Evolutionary conservation across 2,113 vertebrate species (phyloP).

Genomic region (Madoqua kirkii): DNA sequence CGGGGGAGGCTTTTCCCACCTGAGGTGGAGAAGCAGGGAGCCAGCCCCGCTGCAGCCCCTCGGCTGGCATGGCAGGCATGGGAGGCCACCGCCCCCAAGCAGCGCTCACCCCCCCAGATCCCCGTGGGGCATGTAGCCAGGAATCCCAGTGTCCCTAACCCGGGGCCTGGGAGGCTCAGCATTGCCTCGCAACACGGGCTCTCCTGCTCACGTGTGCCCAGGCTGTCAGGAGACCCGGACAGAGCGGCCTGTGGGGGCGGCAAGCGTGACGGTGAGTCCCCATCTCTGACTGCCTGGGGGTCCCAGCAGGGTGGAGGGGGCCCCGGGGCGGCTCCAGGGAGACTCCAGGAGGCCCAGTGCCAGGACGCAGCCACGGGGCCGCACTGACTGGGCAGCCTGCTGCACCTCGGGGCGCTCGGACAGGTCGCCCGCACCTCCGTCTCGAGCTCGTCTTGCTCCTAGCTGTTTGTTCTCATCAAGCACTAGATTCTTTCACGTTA

Average conservation of each 20-base stretch:
- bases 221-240: accelerated
- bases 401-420: not conserved
- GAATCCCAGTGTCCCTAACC: no score
- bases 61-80: not conserved
- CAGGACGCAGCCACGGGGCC: accelerated
- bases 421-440: not conserved
- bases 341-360: not conserved
- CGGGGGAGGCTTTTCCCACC: not conserved
- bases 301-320: not conserved
- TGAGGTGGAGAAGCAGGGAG: not conserved
- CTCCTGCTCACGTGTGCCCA: accelerated
- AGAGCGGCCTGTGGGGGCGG: accelerated
- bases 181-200: accelerated
- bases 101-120: accelerated
- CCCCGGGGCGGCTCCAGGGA: not conserved
- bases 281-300: not conserved
- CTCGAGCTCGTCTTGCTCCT: not conserved
- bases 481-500: accelerated
- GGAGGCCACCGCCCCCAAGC: not conserved
- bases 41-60: not conserved
- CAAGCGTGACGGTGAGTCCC: accelerated
- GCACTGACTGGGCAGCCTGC: not conserved
- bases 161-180: not conserved
- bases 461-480: not conserved
- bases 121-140: accelerated